phyloP scores from a whole-genome alignment of 2,888 invertebrate genomes.

The Amblyjoppa proteus region DNA sequence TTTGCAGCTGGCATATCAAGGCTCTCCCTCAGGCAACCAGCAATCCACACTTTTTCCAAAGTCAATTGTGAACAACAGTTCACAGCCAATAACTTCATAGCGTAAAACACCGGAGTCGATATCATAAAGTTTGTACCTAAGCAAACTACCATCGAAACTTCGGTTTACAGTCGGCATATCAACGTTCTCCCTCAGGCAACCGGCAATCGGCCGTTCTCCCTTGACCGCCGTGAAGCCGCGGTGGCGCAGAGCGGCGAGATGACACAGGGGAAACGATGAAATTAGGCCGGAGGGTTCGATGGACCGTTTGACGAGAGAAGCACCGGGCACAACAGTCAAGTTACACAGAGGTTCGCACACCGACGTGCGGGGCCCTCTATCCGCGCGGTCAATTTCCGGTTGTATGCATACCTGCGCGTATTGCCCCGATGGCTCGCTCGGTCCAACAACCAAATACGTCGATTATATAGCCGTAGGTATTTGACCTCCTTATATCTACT shows the following conservation, averaged over 20 bases:
- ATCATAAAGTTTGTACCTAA: too few relatives aligned
- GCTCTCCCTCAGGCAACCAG: too few relatives aligned
- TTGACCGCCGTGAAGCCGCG: not conserved
- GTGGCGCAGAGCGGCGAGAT: conserved; percentile 8
- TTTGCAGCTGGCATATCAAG: not conserved
- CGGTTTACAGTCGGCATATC: too few relatives aligned
- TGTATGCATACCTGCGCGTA: conserved; percentile 59
- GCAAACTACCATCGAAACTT: too few relatives aligned
- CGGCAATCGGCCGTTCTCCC: not conserved
- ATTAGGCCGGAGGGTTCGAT: conserved; percentile 60
- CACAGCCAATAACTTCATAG: too few relatives aligned
- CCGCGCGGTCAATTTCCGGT: conserved; percentile 57
- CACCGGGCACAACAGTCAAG: conserved; percentile 16
- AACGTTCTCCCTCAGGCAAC: not conserved
- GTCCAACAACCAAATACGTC: conserved; percentile 59
- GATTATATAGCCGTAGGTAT: conserved; percentile 61
- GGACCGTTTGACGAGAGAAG: conserved; percentile 54
- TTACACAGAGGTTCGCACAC: conserved; percentile 18
- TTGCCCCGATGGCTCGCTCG: conserved; percentile 53
- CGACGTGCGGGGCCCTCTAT: conserved; percentile 16
- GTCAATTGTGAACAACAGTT: too few relatives aligned
- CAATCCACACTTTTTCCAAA: too few relatives aligned
- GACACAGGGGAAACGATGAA: conserved; percentile 30
- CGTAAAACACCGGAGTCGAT: too few relatives aligned
- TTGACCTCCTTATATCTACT: conserved; percentile 62